Evolutionary conservation across 2,113 vertebrate species (phyloP), one percentile per base, ranked within the genome.

Genomic region (Crotophaga sulcirostris): DNA sequence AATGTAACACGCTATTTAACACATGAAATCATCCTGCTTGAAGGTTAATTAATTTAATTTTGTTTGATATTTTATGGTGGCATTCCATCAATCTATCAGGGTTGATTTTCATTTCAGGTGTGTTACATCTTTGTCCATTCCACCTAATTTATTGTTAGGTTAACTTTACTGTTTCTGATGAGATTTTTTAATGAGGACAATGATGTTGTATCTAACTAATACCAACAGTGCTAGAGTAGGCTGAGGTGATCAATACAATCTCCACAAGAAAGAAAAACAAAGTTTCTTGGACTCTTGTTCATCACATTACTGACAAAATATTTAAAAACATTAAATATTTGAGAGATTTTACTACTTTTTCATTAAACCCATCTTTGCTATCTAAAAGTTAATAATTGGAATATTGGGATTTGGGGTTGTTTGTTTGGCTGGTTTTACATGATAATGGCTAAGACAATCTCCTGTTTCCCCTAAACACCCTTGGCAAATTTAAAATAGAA

Each of bases 1-100:
- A 84, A 86, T 26, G n/a, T 73, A 77, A 62, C 0, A 1, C 4
- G 0, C 51, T 56, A 87, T 91, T 94, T 77, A 91, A 47, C 80
- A 87, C 73, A 73, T 8, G 6, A 90, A 92, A 67, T 91, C 6
- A 47, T 47, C 12, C 45, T 74, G 40, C 13, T 55, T 89, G 60
- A 81, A 89, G 69, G 87, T 84, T 87, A 92, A 92, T 92, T 82
- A 68, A 42, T 29, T 56, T 92, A 80, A 88, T 77, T 84, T 76
- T 88, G 58, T 77, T 88, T 73, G 21, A 14, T 74, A 54, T 87
- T 77, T 92, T 84, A 62, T 74, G 45, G 23, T 66, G 36, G 7
- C 31, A 44, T 36, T 76, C 59, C n/a, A 36, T 80, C 69, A 89
- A 3, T 33, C 55, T 84, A 4, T 66, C 38, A 54, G 23, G 38